These are phyloP conservation scores for Tetragonisca angustula DNA, from an alignment of 2,888 invertebrate genomes.

Conservation along the genomic window DNA sequence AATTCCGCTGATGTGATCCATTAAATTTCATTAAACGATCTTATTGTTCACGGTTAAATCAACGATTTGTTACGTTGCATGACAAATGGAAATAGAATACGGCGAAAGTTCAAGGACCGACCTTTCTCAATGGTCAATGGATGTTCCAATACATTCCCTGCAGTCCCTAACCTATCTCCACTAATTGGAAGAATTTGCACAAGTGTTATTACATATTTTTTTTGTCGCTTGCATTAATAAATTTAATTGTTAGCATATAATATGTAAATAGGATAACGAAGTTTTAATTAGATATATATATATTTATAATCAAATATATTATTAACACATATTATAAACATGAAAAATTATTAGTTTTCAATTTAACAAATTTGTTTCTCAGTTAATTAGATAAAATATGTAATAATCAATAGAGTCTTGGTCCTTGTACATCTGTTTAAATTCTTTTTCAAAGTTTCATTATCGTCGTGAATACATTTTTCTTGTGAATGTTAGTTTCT, in stretches of 20 bases:
- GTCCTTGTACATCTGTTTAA: not conserved
- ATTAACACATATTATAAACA: not conserved
- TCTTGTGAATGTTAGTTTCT: not conserved
- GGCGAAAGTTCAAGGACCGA: constrained; percentile 68
- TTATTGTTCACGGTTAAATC: constrained; percentile 40
- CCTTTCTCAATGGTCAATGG: constrained; percentile 57
- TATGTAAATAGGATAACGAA: not conserved
- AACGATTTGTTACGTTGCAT: constrained; percentile 59
- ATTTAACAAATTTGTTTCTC: not conserved
- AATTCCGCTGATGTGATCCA: not conserved
- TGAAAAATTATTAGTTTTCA: not conserved
- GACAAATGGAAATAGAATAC: constrained; percentile 63
- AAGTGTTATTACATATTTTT: not conserved
- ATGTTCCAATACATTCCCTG: constrained; percentile 29
- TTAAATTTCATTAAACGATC: constrained; percentile 22
- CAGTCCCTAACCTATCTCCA: constrained; percentile 8
- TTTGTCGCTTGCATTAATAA: not conserved
- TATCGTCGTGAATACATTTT: not conserved
- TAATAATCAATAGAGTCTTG: not conserved
- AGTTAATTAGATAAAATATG: not conserved
- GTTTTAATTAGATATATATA: not conserved
- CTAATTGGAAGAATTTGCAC: constrained; percentile 18
- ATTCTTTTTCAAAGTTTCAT: not conserved
- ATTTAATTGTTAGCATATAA: not conserved
- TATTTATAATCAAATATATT: not conserved